phyloP scores from a whole-genome alignment of 2,113 vertebrate genomes.

The Coptodon bakossiorum region DNA sequence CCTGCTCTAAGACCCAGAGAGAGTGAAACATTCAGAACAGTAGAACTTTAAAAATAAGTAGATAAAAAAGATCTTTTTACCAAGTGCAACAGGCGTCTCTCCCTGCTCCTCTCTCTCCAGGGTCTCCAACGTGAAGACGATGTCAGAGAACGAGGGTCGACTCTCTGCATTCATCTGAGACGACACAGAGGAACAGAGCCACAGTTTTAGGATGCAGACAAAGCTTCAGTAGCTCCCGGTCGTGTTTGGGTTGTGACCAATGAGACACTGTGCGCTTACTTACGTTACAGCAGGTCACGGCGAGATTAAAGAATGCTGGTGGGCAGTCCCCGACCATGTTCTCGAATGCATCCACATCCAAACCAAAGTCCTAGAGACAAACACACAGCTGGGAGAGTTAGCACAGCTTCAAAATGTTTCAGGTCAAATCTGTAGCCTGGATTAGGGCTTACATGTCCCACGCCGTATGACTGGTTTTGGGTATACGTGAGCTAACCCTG shows the following conservation, averaged over 20 bases:
- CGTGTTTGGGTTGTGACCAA: background rate
- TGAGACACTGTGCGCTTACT: conserved; percentile 19
- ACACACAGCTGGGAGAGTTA: background rate
- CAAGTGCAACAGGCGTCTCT: conserved; percentile 36
- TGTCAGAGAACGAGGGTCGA: conserved; percentile 80
- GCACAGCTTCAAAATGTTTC: background rate
- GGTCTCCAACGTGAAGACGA: conserved; percentile 77
- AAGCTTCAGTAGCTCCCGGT: background rate
- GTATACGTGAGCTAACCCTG: background rate
- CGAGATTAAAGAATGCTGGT: conserved; percentile 77
- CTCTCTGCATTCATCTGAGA: conserved; percentile 79
- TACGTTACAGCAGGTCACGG: conserved; percentile 89
- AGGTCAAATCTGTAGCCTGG: no score
- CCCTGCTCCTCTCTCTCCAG: conserved; percentile 38
- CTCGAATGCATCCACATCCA: conserved; percentile 82
- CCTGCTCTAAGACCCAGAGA: background rate
- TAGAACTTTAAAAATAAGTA: background rate
- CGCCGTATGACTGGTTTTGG: background rate
- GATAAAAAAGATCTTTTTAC: background rate
- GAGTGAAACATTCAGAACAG: background rate
- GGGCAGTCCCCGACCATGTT: conserved; percentile 85
- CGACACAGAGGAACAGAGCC: background rate
- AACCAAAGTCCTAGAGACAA: conserved; percentile 82
- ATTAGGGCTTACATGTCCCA: background rate
- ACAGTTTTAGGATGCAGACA: background rate